Evolutionary conservation across 2,797 vertebrate genomes (phyloP).

Genomic region (Loriculus beryllinus): DNA sequence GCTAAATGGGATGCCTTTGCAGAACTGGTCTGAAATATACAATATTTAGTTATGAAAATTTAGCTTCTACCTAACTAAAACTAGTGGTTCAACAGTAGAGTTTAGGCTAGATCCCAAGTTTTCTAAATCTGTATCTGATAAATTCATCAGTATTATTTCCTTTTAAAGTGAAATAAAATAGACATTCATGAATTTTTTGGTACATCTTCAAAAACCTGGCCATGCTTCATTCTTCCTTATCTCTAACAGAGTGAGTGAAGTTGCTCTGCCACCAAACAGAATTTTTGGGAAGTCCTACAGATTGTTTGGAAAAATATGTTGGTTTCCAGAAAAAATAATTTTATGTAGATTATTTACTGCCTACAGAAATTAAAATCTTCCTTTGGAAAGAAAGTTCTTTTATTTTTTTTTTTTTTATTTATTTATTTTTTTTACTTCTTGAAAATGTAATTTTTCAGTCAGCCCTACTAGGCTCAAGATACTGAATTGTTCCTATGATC

Average conservation of each 20-base stretch:
- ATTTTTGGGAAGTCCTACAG: neutral
- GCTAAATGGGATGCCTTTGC: slow-evolving; percentile 40
- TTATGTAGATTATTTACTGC: neutral
- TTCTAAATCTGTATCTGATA: neutral
- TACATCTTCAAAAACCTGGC: neutral
- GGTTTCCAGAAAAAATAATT: neutral
- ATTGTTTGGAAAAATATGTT: neutral
- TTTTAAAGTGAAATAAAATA: neutral
- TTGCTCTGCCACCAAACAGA: neutral
- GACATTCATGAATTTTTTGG: neutral
- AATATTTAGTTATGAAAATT: neutral
- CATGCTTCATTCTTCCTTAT: neutral
- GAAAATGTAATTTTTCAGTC: neutral
- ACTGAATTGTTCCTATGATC: neutral
- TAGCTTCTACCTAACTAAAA: neutral
- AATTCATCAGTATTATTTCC: neutral
- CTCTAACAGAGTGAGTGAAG: neutral
- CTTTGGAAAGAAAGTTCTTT: neutral
- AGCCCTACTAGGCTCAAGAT: neutral
- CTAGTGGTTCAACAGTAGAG: neutral
- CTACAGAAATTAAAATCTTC: neutral
- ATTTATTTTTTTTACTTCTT: neutral
- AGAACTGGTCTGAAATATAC: slow-evolving; percentile 38
- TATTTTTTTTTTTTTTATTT: too few relatives aligned
- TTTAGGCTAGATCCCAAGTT: neutral